A percentile compares a stretch with the other conserved stretches of the same genome.
phyloP scores from a whole-genome alignment of 2,888 invertebrate species.

The Flexamia atlantica region DNA sequence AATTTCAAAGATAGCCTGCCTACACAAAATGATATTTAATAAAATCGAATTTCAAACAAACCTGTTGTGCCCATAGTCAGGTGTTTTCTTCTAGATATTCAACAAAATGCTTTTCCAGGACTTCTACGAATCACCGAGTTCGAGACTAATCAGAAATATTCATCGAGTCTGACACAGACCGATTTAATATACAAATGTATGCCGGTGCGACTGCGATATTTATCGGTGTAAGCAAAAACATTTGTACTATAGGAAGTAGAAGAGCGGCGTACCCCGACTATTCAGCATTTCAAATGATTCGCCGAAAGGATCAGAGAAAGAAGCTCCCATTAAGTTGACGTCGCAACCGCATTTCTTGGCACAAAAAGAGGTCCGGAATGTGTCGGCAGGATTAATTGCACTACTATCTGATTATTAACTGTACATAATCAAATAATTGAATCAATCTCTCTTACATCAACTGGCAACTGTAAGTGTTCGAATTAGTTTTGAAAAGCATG shows the following conservation, averaged over 20 bases:
- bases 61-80: too few relatives aligned
- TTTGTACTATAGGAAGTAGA: neutral
- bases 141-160: conserved; percentile 11
- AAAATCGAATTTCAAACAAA: too few relatives aligned
- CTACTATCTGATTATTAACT: conserved; percentile 47
- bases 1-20: too few relatives aligned
- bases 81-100: too few relatives aligned
- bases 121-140: neutral
- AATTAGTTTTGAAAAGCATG: neutral
- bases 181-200: conserved; percentile 32
- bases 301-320: conserved; percentile 10
- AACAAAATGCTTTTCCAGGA: too few relatives aligned
- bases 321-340: conserved; percentile 33
- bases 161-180: neutral
- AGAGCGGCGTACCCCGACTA: conserved; percentile 2
- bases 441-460: conserved; percentile 39
- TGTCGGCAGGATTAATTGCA: conserved; percentile 41
- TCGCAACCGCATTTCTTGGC: conserved; percentile 21
- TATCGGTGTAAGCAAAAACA: conserved; percentile 13
- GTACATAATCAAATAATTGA: conserved; percentile 58
- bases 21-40: too few relatives aligned
- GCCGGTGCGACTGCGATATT: conserved; percentile 21
- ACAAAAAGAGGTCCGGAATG: conserved; percentile 31
- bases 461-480: neutral
- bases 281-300: conserved; percentile 38